Evolutionary conservation across 2,797 vertebrate species (phyloP).

Genomic region (Leptodactylus fallax): DNA sequence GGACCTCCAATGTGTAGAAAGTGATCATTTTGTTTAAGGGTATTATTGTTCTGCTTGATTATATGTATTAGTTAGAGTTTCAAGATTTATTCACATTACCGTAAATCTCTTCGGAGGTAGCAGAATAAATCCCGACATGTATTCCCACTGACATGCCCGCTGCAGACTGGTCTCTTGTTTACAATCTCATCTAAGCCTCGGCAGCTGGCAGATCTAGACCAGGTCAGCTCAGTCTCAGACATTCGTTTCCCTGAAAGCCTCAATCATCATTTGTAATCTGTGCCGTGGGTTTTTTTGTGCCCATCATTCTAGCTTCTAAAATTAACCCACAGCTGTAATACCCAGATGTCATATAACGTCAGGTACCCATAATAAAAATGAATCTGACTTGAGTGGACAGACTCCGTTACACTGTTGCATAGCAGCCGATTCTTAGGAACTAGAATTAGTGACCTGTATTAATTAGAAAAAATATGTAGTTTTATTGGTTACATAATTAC

Average conservation of each 20-base stretch:
- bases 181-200: slow-evolving; percentile 39
- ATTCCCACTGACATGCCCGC: slow-evolving; percentile 1
- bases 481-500: too few relatives aligned
- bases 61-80: not conserved
- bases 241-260: slow-evolving; percentile 47
- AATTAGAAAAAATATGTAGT: not conserved
- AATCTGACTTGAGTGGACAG: not conserved
- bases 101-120: not conserved
- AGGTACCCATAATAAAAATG: slow-evolving; percentile 8
- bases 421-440: not conserved
- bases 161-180: slow-evolving; percentile 14
- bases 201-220: slow-evolving; percentile 56
- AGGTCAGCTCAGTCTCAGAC: slow-evolving; percentile 50
- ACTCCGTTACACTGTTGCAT: not conserved
- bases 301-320: not conserved
- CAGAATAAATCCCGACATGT: not conserved
- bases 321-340: slow-evolving; percentile 46
- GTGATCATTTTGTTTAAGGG: not conserved
- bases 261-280: slow-evolving; percentile 57
- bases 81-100: not conserved
- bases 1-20: not conserved
- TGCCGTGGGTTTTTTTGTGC: slow-evolving; percentile 12
- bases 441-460: not conserved
- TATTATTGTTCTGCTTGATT: not conserved
- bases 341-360: slow-evolving; percentile 50